Percentiles rank a stretch among this genome's conserved stretches.
Evolutionary conservation across 2,888 invertebrate species (phyloP).

Genomic region (Erynnis tages): DNA sequence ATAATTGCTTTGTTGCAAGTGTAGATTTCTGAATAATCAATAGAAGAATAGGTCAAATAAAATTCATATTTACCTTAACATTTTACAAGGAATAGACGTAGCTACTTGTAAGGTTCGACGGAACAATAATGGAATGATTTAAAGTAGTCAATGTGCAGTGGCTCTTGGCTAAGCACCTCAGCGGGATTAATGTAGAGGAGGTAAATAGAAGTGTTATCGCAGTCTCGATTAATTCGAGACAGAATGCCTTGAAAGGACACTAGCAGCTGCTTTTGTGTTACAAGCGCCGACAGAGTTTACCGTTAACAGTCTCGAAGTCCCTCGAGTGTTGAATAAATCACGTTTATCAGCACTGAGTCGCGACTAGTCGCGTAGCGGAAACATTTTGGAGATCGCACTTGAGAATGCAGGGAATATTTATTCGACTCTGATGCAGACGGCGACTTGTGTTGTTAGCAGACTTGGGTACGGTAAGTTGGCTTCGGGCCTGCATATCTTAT

Average conservation of each 20-base stretch:
- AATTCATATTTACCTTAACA: too few species aligned
- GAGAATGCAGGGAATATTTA: conserved; percentile 6
- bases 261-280: conserved; percentile 13
- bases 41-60: too few species aligned
- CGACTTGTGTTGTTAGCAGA: neutral
- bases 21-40: too few species aligned
- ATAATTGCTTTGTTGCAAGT: too few species aligned
- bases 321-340: conserved; percentile 22
- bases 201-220: conserved; percentile 30
- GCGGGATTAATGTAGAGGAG: conserved; percentile 35
- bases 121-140: too few species aligned
- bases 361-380: conserved; percentile 1
- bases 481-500: neutral
- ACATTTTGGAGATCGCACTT: conserved; percentile 10
- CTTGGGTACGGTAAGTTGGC: neutral
- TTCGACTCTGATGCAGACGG: conserved; percentile 13
- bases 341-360: conserved; percentile 18
- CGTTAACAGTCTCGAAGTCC: conserved; percentile 11
- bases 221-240: conserved; percentile 32
- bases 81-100: too few species aligned
- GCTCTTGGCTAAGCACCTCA: neutral
- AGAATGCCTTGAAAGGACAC: conserved; percentile 9
- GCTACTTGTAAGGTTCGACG: too few species aligned
- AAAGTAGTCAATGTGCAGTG: too few species aligned
- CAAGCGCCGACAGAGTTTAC: conserved; percentile 10